A percentile compares a stretch with the other conserved stretches of the same genome.
These are phyloP conservation scores for Griposia aprilina DNA, from an alignment of 2,888 invertebrate genomes.

Conservation along the genomic window DNA sequence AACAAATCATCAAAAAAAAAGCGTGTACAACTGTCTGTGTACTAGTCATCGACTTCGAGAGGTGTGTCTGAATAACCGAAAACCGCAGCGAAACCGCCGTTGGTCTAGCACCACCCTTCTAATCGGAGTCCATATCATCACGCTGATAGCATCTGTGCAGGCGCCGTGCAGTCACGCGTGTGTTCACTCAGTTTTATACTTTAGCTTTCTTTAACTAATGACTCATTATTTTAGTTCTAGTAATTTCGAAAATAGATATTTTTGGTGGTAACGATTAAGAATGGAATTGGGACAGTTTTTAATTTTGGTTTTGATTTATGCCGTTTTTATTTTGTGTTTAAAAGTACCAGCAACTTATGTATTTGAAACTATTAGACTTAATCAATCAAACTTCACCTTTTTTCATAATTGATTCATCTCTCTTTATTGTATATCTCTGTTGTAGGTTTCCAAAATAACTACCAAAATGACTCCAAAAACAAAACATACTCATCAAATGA, in stretches of 20 bases:
- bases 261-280: constrained; percentile 14
- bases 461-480: background rate
- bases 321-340: background rate
- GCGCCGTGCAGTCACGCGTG: constrained; percentile 78
- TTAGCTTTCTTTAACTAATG: constrained; percentile 75
- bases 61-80: constrained; percentile 39
- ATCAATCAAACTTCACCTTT: too few relatives aligned
- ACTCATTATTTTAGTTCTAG: constrained; percentile 65
- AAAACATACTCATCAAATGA: constrained; percentile 34
- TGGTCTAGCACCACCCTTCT: constrained; percentile 57
- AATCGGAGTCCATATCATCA: constrained; percentile 64
- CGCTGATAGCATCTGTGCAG: constrained; percentile 78
- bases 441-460: background rate
- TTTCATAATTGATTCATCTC: too few relatives aligned
- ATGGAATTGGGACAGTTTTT: background rate
- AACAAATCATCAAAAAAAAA: background rate
- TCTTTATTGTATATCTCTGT: too few relatives aligned
- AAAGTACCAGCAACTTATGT: too few relatives aligned
- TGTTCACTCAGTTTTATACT: constrained; percentile 69
- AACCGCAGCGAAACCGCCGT: constrained; percentile 46
- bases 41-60: constrained; percentile 21
- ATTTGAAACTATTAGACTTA: too few relatives aligned
- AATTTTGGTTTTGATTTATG: background rate
- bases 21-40: background rate
- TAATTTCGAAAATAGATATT: constrained; percentile 42